Evolutionary conservation across 2,888 invertebrate genomes (phyloP).

Genomic region (Nomada fucata): DNA sequence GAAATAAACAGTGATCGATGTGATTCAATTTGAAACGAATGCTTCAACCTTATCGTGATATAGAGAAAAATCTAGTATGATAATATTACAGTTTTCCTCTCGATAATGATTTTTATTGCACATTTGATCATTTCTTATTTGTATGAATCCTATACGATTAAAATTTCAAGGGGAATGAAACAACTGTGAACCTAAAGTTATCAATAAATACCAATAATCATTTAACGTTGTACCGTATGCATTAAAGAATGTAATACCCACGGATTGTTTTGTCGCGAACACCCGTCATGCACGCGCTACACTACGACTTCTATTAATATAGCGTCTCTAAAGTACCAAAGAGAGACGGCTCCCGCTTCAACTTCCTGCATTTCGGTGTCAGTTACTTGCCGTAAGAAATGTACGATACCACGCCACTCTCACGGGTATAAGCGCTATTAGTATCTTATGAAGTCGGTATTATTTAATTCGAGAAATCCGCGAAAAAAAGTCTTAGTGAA

Average conservation of each 20-base stretch:
- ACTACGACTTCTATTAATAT: constrained; percentile 66
- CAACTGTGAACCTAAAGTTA: background rate
- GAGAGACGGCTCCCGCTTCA: constrained; percentile 37
- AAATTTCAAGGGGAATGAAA: too few relatives aligned
- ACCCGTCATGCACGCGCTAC: constrained; percentile 27
- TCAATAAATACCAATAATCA: background rate
- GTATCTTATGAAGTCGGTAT: background rate
- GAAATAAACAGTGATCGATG: too few relatives aligned
- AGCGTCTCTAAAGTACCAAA: constrained; percentile 35
- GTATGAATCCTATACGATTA: background rate
- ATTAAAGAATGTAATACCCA: constrained; percentile 4
- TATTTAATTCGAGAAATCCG: background rate
- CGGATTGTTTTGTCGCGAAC: constrained; percentile 23
- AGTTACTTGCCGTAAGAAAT: constrained; percentile 48
- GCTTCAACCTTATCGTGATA: too few relatives aligned
- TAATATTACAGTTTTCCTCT: too few relatives aligned
- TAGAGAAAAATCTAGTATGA: too few relatives aligned
- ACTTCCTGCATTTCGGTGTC: constrained; percentile 42
- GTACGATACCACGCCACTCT: background rate
- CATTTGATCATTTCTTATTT: background rate
- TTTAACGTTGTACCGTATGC: background rate
- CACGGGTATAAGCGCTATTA: constrained; percentile 9
- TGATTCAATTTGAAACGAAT: too few relatives aligned
- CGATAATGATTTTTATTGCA: too few relatives aligned
- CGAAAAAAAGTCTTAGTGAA: background rate